Evolutionary conservation across 2,888 invertebrate genomes (phyloP).

Genomic region (Xanthia icteritia): DNA sequence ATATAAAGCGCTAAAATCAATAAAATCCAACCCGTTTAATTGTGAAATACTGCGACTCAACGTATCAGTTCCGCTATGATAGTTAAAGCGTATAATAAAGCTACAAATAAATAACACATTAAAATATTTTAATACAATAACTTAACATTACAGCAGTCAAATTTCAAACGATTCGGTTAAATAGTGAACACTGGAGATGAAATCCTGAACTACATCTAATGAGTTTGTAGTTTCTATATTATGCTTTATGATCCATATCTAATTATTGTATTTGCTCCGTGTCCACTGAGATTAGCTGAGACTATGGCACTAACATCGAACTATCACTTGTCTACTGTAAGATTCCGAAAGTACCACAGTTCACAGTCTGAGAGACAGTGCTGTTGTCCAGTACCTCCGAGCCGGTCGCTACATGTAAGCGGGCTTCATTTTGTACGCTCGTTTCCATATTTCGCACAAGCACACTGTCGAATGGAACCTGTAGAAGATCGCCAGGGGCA

Average conservation of each 20-base stretch:
- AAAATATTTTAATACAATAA: slow-evolving; percentile 90
- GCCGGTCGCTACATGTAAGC: slow-evolving; percentile 93
- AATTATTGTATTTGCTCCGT: slow-evolving; percentile 62
- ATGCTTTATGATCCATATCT: slow-evolving; percentile 53
- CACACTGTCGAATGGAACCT: slow-evolving; percentile 98
- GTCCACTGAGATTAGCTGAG: slow-evolving; percentile 71
- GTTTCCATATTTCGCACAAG: slow-evolving; percentile 98
- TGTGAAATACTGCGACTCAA: slow-evolving; percentile 83
- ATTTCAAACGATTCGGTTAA: slow-evolving; percentile 81
- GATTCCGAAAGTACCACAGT: slow-evolving; percentile 78
- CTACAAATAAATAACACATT: slow-evolving; percentile 90
- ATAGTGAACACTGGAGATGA: slow-evolving; percentile 70
- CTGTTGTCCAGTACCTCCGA: slow-evolving; percentile 79
- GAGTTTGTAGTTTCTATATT: slow-evolving; percentile 55
- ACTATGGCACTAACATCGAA: slow-evolving; percentile 87
- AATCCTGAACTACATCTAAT: slow-evolving; percentile 56
- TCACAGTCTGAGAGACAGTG: slow-evolving; percentile 70
- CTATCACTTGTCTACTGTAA: slow-evolving; percentile 73
- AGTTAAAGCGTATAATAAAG: slow-evolving; percentile 88
- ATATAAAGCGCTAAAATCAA: slow-evolving; percentile 80
- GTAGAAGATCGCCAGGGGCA: slow-evolving; percentile 98
- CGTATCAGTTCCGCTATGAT: slow-evolving; percentile 78
- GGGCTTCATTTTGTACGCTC: slow-evolving; percentile 97
- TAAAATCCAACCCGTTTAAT: slow-evolving; percentile 83
- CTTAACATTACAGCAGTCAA: slow-evolving; percentile 89